Base-by-base conservation (phyloP, 2,888 invertebrate species). In the Prenolepis imparis region DNA sequence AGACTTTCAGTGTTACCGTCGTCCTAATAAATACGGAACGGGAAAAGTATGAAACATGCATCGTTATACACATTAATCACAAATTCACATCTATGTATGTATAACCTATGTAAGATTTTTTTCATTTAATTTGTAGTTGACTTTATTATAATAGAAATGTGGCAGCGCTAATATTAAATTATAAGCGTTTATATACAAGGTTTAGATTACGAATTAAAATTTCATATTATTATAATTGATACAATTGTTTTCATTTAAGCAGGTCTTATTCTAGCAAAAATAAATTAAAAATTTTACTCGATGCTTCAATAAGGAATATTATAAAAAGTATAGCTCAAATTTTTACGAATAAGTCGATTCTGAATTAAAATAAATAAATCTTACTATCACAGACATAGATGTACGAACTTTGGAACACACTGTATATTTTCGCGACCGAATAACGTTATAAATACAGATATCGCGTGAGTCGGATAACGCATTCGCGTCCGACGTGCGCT, bases 391-490 rank as follows among this genome's bases (percentile, higher is more conserved):
- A 57, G 21, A 41, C 12, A 32, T 18, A 57, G 15, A 44, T 12
- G n/a, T 18, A 11, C 12, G 12, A 41, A 18, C 18, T 68, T 32
- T 21, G 15, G 28, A 28, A 41, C 41, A 32, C 15, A 6, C 21
- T 15, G 28, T 21, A 44, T 21, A 21, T 57, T 57, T 39, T 52
- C 48, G 48, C 28, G 55, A 24, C 21, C 57, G 63, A 44, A 36
- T 36, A 36, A 48, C 61, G 59, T 72, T 82, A 82, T 82, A 66
- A 85, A 84, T 68, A 87, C 72, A 82, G 63, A 81, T 82, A 87
- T 86, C 70, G 82, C 80, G 85, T 78, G 87, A 24, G 67, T 0
- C 55, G 21, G 73, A 41, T 81, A 83, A 81, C 78, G 44, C 44
- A 72, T 87, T 84, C 75, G 57, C 41, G 57, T 52, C 63, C 61